phyloP scores from a whole-genome alignment of 2,888 invertebrate species.

The Cabera pusaria region DNA sequence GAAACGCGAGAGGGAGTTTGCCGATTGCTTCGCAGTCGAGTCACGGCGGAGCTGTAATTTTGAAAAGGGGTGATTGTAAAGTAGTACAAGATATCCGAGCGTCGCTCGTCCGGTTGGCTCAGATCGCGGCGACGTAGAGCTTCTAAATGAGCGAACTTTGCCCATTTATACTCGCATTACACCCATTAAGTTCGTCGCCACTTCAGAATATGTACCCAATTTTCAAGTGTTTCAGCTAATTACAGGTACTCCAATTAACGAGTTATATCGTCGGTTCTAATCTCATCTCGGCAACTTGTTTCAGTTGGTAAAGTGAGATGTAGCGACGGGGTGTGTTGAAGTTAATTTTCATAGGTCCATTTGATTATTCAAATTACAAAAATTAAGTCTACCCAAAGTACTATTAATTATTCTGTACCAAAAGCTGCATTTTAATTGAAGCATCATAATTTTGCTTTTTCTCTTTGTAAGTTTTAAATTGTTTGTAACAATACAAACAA shows the following conservation, averaged over 20 bases:
- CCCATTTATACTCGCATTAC: slow-evolving; percentile 77
- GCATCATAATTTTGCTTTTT: no score
- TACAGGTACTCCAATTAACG: slow-evolving; percentile 68
- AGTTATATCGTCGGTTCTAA: slow-evolving; percentile 57
- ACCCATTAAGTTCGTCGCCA: slow-evolving; percentile 69
- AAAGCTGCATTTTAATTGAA: no score
- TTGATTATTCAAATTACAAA: no score
- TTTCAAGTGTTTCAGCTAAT: slow-evolving; percentile 61
- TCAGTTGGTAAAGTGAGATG: slow-evolving; percentile 34
- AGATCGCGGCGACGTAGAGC: slow-evolving; percentile 52
- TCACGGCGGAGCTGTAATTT: slow-evolving; percentile 69
- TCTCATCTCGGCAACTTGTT: slow-evolving; percentile 51
- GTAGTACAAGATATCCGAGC: slow-evolving; percentile 53
- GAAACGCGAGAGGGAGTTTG: slow-evolving; percentile 31
- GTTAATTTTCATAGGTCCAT: no score
- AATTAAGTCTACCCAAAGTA: no score
- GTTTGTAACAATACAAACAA: no score
- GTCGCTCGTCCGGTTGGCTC: slow-evolving; percentile 48
- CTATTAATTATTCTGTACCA: no score
- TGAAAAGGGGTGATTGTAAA: slow-evolving; percentile 70
- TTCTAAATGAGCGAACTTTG: slow-evolving; percentile 74
- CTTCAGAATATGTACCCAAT: slow-evolving; percentile 63
- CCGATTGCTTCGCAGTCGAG: slow-evolving; percentile 46
- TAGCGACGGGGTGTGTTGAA: no score
- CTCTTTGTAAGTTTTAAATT: no score